phyloP scores from a whole-genome alignment of 1,140 invertebrate species.

The Hyposmocoma kahamanoa region DNA sequence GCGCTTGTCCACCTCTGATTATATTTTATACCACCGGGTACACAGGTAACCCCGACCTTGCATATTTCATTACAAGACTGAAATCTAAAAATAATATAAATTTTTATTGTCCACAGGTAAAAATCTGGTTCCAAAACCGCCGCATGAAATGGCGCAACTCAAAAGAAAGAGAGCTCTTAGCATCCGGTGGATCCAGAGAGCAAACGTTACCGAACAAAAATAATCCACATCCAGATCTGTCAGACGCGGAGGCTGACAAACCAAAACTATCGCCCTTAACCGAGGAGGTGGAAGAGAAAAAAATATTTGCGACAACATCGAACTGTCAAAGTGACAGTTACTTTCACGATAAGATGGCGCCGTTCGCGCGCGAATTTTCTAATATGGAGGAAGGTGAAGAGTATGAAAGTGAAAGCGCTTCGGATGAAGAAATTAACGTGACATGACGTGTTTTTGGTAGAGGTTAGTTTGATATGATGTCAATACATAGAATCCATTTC shows the following conservation, averaged over 20 bases:
- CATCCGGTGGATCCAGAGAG: slow-evolving; percentile 92
- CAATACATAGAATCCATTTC: too few relatives aligned
- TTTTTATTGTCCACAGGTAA: slow-evolving; percentile 83
- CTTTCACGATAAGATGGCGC: slow-evolving; percentile 1
- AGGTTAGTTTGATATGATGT: not conserved
- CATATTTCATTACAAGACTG: too few relatives aligned
- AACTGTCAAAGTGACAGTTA: slow-evolving; percentile 54
- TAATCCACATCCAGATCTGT: slow-evolving; percentile 96
- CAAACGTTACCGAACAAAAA: slow-evolving; percentile 97
- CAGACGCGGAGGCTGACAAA: slow-evolving; percentile 89
- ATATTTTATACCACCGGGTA: too few relatives aligned
- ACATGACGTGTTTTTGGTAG: slow-evolving; percentile 77
- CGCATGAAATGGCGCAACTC: slow-evolving; percentile 98
- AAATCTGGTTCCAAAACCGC: slow-evolving; percentile 97
- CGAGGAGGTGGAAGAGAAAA: slow-evolving; percentile 46
- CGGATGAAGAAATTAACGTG: slow-evolving; percentile 87
- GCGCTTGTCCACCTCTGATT: too few relatives aligned
- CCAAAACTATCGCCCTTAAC: slow-evolving; percentile 77
- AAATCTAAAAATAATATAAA: too few relatives aligned
- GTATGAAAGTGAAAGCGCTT: slow-evolving; percentile 81
- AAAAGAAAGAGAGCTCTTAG: slow-evolving; percentile 95
- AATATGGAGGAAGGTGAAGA: slow-evolving; percentile 75
- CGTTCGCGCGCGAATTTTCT: slow-evolving; percentile 66
- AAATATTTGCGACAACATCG: slow-evolving; percentile 56
- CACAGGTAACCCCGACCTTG: too few relatives aligned